Percentiles rank a stretch among this genome's conserved stretches.
Evolutionary conservation across 2,888 invertebrate genomes (phyloP).

Genomic region (Eilema griseolum): DNA sequence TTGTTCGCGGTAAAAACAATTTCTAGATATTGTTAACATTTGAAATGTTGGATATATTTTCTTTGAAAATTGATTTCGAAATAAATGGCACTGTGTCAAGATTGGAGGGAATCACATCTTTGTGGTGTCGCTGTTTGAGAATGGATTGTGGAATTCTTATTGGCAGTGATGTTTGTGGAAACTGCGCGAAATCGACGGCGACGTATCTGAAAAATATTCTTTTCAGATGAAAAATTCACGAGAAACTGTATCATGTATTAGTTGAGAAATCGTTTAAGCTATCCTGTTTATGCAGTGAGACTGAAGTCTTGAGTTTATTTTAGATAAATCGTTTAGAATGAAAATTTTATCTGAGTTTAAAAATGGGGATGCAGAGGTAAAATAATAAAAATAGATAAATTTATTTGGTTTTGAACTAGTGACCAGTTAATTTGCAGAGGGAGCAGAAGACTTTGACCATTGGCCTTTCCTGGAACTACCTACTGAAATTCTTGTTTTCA

Average conservation of each 20-base stretch:
- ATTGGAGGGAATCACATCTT: slow-evolving; percentile 42
- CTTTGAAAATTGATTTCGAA: slow-evolving; percentile 55
- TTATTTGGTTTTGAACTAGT: too few species aligned
- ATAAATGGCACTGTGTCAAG: slow-evolving; percentile 52
- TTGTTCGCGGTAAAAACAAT: slow-evolving; percentile 53
- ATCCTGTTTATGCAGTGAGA: neutral
- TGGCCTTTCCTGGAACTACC: too few species aligned
- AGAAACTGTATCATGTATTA: neutral
- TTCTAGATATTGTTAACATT: slow-evolving; percentile 54
- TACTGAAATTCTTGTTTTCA: too few species aligned
- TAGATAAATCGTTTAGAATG: neutral
- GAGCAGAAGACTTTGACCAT: too few species aligned
- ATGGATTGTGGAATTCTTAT: slow-evolving; percentile 17
- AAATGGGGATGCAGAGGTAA: neutral
- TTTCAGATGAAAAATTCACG: neutral
- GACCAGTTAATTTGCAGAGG: too few species aligned
- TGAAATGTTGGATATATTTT: slow-evolving; percentile 53
- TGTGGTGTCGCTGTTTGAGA: slow-evolving; percentile 23
- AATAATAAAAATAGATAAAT: too few species aligned
- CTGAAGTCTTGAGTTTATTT: neutral
- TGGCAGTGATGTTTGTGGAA: slow-evolving; percentile 11
- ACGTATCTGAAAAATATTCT: neutral
- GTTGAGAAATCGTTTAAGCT: neutral
- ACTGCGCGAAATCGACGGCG: slow-evolving; percentile 2
- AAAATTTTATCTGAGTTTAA: neutral